phyloP scores from a whole-genome alignment of 2,113 vertebrate species.

The Lasiurus cinereus region DNA sequence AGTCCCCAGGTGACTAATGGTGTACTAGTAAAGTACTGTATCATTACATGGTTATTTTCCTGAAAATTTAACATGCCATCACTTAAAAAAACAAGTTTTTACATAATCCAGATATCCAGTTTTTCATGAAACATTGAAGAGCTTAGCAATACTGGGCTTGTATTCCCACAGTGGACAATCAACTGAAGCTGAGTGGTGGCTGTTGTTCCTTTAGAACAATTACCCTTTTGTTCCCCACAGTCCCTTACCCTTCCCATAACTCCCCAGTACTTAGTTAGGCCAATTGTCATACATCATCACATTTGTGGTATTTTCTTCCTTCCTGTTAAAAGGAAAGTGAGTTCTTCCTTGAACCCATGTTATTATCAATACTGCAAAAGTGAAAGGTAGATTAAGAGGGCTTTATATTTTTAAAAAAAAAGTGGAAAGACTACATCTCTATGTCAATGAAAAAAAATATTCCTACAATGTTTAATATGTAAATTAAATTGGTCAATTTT shows the following conservation, averaged over 20 bases:
- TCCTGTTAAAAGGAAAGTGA: background rate
- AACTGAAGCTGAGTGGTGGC: background rate
- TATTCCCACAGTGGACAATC: background rate
- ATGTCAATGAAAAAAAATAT: constrained; percentile 54
- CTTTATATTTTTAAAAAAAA: constrained; percentile 1
- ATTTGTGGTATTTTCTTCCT: background rate
- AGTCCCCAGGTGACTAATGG: background rate
- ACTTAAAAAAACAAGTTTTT: constrained; percentile 51
- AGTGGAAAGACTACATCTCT: background rate
- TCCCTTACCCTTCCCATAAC: background rate
- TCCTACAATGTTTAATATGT: background rate
- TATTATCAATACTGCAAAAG: constrained; percentile 40
- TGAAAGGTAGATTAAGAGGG: background rate
- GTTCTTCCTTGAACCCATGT: background rate
- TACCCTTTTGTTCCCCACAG: background rate
- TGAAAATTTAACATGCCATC: constrained; percentile 32
- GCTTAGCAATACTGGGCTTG: background rate
- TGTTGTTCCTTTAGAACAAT: background rate
- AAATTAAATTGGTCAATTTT: constrained; percentile 39
- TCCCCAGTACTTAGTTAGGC: background rate
- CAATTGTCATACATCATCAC: background rate
- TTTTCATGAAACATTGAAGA: constrained; percentile 37
- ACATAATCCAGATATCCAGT: constrained; percentile 29
- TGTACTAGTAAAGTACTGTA: background rate
- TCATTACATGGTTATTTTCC: background rate